Percentiles rank a stretch among this genome's conserved stretches.
phyloP scores from a whole-genome alignment of 2,113 vertebrate species.

The cat (Felis catus) region F.catus_Fca126_mat1.0 CM031413.1:92904001-92904500 shows the following conservation, averaged over 20 bases:
- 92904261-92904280: not conserved
- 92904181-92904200: constrained; percentile 21
- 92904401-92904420: not conserved
- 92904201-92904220: constrained; percentile 33
- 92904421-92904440: not conserved
- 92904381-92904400: not conserved
- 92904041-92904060: not conserved
- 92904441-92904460: not conserved
- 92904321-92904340: not conserved
- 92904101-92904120: constrained; percentile 30
- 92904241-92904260: not conserved
- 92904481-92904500: not conserved
- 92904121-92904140: constrained; percentile 20
- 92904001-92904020: not conserved
- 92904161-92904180: constrained; percentile 34
- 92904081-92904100: not conserved
- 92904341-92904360: not conserved
- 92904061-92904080: not conserved
- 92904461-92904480: not conserved
- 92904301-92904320: not conserved
- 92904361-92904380: not conserved
- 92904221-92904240: constrained; percentile 35
- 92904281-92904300: not conserved
- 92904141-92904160: constrained; percentile 37
- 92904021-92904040: not conserved